Evolutionary conservation across 2,113 vertebrate genomes (phyloP), one percentile per base, ranked within the genome.

Genomic region (Hipposideros armiger): DNA sequence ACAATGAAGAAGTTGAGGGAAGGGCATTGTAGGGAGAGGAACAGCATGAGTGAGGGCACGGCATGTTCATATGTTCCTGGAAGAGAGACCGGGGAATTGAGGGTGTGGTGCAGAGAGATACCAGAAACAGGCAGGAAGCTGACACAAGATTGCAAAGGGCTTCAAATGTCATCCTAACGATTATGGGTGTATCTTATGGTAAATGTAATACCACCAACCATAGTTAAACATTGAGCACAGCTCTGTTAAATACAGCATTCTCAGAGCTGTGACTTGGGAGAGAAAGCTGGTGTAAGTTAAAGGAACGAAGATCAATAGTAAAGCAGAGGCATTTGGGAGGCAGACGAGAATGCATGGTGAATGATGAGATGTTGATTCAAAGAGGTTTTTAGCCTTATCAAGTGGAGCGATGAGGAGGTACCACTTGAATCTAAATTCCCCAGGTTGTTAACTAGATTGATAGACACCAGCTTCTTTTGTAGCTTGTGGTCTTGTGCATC

Each of bases 21-120:
- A 73, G 50, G 28, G 32, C 8, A 13, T 3, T 2, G 0, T 4
- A 1, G 19, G 11, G 47, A 45, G n/a, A 45, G 24, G 45, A 50
- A 30, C 7, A 26, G 52, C 64, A 0, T 11, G 3, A 24, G 50
- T 2, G 17, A 69, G 91, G 45, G 5, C 56, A 3, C 1, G 8
- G 36, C 15, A 4, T 5, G 0, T 26, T 13, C 32, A 11, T 17
- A 3, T 20, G 20, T 40, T 36, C 17, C 64, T 72, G 13, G 45
- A 58, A 64, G 28, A 92, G 40, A 74, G 24, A n/a, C 40, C 4
- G 1, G 40, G 1, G n/a, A 40, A 13, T 16, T 11, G 15, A 28
- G 24, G 14, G 3, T 2, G 0, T 47, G 1, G 2, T 5, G 7
- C 7, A 17, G 40, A 54, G 42, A 86, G 83, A 19, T 11, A 30